Conservation (phyloP, 2,888 invertebrate species). For the Polyommatus icarus region DNA sequence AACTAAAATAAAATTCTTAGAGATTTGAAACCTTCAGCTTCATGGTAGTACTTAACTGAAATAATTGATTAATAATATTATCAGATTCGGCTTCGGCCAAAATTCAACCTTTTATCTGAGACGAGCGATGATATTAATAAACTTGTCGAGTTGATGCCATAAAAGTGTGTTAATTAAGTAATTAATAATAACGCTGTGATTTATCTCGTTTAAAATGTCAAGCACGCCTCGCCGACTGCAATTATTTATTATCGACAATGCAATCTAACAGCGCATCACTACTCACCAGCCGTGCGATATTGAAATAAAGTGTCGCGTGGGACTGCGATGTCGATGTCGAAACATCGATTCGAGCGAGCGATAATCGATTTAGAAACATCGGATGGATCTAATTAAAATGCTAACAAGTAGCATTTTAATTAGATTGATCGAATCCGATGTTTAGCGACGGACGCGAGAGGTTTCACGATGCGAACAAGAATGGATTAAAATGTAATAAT, state of each 20-base stretch:
- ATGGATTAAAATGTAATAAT: background rate
- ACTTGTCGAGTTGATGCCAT: constrained; percentile 12
- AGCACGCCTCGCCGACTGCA: constrained; percentile 15
- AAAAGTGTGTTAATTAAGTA: constrained; percentile 18
- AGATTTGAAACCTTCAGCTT: too few relatives aligned
- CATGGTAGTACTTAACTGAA: too few relatives aligned
- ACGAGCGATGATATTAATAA: background rate
- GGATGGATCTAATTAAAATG: too few relatives aligned
- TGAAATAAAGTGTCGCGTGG: constrained; percentile 20
- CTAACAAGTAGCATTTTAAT: constrained; percentile 18
- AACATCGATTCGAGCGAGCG: background rate
- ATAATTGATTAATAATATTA: too few relatives aligned
- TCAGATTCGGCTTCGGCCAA: too few relatives aligned
- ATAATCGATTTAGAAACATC: constrained; percentile 1
- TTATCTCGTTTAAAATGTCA: constrained; percentile 24
- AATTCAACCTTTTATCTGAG: too few relatives aligned
- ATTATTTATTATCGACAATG: constrained; percentile 22
- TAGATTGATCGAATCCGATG: background rate
- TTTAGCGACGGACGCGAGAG: background rate
- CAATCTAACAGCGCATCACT: constrained; percentile 23
- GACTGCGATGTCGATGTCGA: constrained; percentile 1
- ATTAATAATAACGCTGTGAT: constrained; percentile 21
- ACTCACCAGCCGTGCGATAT: constrained; percentile 1
- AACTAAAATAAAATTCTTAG: too few relatives aligned
- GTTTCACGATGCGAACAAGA: background rate